Base-by-base conservation (phyloP, 53 echinoderm and acorn worm genomes). In the Apostichopus leukothele region DNA sequence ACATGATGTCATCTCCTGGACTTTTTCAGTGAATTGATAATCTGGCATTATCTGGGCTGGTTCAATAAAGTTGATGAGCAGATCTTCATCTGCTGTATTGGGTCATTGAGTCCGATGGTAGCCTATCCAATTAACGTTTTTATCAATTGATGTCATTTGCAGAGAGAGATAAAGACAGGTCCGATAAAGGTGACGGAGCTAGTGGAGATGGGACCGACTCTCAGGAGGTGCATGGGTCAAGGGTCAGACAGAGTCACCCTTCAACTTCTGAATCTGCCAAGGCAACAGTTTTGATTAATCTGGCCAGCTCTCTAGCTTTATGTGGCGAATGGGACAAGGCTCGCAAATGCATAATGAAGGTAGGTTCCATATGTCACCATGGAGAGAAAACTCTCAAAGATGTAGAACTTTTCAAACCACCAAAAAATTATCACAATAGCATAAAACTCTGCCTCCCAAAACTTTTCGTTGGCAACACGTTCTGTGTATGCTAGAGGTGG, bases 301-400 rank as follows among this genome's bases (percentile, higher is more conserved):
- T 99, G 25, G 99, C 96, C 27, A 91, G 93, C 21, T 91, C 94
- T 1, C 93, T 93, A 67, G 94, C 93, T 10, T 54, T 96, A 53
- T 86, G 99, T 13, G 94, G 93, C 39, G 99, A 99, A 60, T 94
- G 94, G 95, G 93, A 94, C 20, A 99, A 96, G 54, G 94, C 99
- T 6, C 93, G 93, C 89, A 89, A 89, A 51, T 99, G 99, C 78
- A 91, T 99, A 16, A 87, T 89, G 59, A 94, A 99, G 94, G 99
- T 98, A 60, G 23, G 88, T 22, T 50, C 0, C 3, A 22, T 9
- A 22, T 75, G 21, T 13, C 21, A 13, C 14, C 21, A 75, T 57
- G 7, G 57, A 57, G 57, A 57, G 10, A 57, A 57, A 3, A 39
- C 39, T 39, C 0, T 39, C 39, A 39, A 39, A 39, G 39, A 39